Evolutionary conservation across 1,140 invertebrate genomes (phyloP), one percentile per base, ranked within the genome.

Genomic region (Cherax quadricarinatus): DNA sequence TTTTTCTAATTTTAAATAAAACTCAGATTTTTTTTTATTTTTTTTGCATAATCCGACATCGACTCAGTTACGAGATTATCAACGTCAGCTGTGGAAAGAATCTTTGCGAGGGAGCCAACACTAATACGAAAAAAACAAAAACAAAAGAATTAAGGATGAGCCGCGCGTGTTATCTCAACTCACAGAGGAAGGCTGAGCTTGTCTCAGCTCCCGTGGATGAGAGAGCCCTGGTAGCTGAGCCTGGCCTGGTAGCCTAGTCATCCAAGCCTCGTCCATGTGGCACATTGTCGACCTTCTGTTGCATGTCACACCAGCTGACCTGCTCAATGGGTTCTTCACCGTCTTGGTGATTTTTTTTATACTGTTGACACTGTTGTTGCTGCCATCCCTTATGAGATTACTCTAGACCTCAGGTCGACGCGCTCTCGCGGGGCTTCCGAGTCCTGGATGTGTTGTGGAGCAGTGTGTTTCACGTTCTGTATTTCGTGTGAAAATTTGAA

Each of bases 301-400:
- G 6, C 70, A 10, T 30, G 70, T 75, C 60, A 89, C 88, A 12
- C 41, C 88, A 30, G 88, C 80, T 75, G 88, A 89, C 48, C 30
- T 89, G 10, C 81, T 89, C 30, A 83, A 84, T 66, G 84, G 88
- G 62, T 89, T 89, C 81, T 89, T 89, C 88, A 73, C 88, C 14
- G 30, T 89, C 16, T 80, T 89, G 88, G 75, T 89, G 12, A n/a
- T 89, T 49, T 75, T 89, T n/a, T 75, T 89, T 12, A 83, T 89
- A n/a, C 81, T 89, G 49, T 81, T 89, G 62, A 83, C 88, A 3
- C 62, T 89, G 62, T 62, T 89, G 60, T 48, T 89, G 62, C 41
- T 89, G 48, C 88, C 88, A 21, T 62, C 70, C n/a, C 70, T 89
- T 48, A 89, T 89, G 88, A 70, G 88, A 62, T 80, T 80, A 53